Evolutionary conservation across 92 coral and sea anemone genomes (phyloP).

Genomic region (Isaurus tuberculatus): DNA sequence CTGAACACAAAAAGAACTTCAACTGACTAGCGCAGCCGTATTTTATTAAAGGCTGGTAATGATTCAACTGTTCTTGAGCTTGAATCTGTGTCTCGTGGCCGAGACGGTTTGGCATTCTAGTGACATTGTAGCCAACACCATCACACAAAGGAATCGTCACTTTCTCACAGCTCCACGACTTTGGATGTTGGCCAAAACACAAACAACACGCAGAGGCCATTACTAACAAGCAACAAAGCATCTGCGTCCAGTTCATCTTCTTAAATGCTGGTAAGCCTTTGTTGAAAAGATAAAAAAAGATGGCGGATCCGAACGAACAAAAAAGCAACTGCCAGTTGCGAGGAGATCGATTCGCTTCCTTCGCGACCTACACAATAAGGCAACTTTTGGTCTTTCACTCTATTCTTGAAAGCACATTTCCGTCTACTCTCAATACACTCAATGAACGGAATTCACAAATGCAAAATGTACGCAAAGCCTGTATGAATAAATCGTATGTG

Average conservation of each 20-base stretch:
- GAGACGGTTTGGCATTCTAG: slow-evolving; percentile 89
- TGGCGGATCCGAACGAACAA: slow-evolving; percentile 35
- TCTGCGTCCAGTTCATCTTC: slow-evolving; percentile 23
- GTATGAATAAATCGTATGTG: slow-evolving; percentile 81
- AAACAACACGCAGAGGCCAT: slow-evolving; percentile 39
- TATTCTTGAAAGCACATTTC: slow-evolving; percentile 11
- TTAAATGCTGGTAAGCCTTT: slow-evolving; percentile 3
- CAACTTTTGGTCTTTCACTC: neutral
- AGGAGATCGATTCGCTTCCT: neutral
- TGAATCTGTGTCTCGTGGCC: slow-evolving; percentile 84
- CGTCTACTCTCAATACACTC: slow-evolving; percentile 16
- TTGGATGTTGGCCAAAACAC: slow-evolving; percentile 58
- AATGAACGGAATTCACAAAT: slow-evolving; percentile 70
- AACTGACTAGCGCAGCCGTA: slow-evolving; percentile 84
- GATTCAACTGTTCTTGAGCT: slow-evolving; percentile 70
- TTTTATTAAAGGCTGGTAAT: slow-evolving; percentile 71
- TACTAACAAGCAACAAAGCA: slow-evolving; percentile 36
- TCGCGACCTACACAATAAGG: neutral
- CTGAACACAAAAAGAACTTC: slow-evolving; percentile 91
- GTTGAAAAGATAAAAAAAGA: slow-evolving; percentile 49
- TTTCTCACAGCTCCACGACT: slow-evolving; percentile 82
- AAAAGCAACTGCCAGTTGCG: neutral
- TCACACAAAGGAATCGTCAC: slow-evolving; percentile 68
- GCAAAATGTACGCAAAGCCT: slow-evolving; percentile 64
- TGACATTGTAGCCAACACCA: slow-evolving; percentile 80